Conservation (phyloP, 1,140 invertebrate genomes). For the Atta texana region DNA sequence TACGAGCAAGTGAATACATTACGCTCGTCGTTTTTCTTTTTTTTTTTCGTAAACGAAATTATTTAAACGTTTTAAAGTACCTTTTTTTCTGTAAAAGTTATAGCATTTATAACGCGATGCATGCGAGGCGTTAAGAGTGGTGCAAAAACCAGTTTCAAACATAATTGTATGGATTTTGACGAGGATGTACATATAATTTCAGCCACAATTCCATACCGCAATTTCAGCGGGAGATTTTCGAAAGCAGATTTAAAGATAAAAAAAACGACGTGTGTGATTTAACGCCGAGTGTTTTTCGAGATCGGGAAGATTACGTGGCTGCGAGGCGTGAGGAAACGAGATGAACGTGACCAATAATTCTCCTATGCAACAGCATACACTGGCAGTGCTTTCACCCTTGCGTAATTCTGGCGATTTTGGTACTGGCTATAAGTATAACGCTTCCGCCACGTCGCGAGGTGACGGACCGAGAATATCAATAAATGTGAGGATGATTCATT, state of each 20-base stretch:
- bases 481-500: conserved; percentile 47
- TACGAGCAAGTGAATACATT: background rate
- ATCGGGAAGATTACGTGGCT: conserved; percentile 35
- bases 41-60: background rate
- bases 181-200: background rate
- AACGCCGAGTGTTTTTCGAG: background rate
- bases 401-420: conserved; percentile 76
- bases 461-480: conserved; percentile 78
- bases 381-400: conserved; percentile 82
- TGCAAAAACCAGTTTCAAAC: conserved; percentile 1
- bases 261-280: conserved; percentile 2
- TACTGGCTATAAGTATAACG: conserved; percentile 79
- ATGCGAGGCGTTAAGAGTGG: background rate
- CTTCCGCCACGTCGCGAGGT: conserved; percentile 80
- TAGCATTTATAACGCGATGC: background rate
- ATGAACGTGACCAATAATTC: conserved; percentile 77
- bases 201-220: background rate
- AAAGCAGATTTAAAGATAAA: conserved; percentile 18
- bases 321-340: conserved; percentile 30
- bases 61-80: too few relatives aligned
- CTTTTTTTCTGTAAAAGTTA: background rate
- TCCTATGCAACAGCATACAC: conserved; percentile 51
- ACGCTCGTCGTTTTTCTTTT: background rate
- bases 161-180: background rate
- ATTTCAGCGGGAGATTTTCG: conserved; percentile 21